Conservation (phyloP, 2,888 invertebrate species). For the Amiota communis region DNA sequence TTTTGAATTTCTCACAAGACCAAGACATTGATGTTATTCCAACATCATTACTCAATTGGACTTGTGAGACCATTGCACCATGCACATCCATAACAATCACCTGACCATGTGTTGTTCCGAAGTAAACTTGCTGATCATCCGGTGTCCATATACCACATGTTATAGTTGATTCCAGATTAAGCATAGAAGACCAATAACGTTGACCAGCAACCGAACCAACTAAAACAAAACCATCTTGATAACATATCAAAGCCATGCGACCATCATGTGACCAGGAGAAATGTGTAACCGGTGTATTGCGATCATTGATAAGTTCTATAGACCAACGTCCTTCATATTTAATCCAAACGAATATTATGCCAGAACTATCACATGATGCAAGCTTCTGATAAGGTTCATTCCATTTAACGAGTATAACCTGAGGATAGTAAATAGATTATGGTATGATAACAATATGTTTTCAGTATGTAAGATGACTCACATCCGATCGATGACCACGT, state of each 20-base stretch:
- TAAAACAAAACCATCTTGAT: slow-evolving; percentile 98
- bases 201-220: slow-evolving; percentile 98
- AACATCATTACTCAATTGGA: slow-evolving; percentile 88
- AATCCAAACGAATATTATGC: slow-evolving; percentile 99
- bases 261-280: slow-evolving; percentile 99
- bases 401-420: slow-evolving; percentile 97
- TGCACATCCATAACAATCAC: slow-evolving; percentile 98
- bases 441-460: neutral
- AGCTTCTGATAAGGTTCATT: slow-evolving; percentile 98
- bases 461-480: slow-evolving; percentile 74
- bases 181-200: slow-evolving; percentile 98
- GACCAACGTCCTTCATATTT: slow-evolving; percentile 99
- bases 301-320: slow-evolving; percentile 98
- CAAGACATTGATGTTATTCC: slow-evolving; percentile 94
- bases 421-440: neutral
- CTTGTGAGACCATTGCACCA: slow-evolving; percentile 94
- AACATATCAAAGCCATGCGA: slow-evolving; percentile 97
- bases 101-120: slow-evolving; percentile 95
- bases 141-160: slow-evolving; percentile 99
- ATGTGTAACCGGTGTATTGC: slow-evolving; percentile 96
- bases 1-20: slow-evolving; percentile 98
- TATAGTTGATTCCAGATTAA: slow-evolving; percentile 93
- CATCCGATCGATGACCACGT: slow-evolving; percentile 96
- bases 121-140: slow-evolving; percentile 96
- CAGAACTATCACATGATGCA: slow-evolving; percentile 97